Base-by-base conservation (phyloP, 1,140 invertebrate species). In the Diabrotica virgifera region DNA sequence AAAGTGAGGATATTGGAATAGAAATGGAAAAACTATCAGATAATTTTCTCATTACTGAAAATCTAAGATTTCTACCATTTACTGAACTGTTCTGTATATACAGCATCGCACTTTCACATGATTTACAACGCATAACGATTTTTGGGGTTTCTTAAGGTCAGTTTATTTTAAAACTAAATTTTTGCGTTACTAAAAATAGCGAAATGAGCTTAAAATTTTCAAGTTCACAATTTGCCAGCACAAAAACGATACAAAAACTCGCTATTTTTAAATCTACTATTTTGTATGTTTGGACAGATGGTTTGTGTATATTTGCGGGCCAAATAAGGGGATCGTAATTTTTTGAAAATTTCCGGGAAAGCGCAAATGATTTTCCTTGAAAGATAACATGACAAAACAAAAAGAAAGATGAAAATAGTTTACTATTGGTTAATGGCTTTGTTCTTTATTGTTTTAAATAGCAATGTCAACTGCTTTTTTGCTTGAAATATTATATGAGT, bases 91-190 rank as follows among this genome's bases (percentile, higher is more conserved):
- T 4, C 24, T 24, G 24, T 24, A 24, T 24, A 24, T 24, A 24
- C 24, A 24, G 24, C 24, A 24, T 4, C 24, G 24, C 24, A 24
- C 24, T 24, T 24, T 24, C 24, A 4, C 24, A 24, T 24, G 24
- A 24, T 24, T 24, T 24, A 24, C 1, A 24, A 4, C 24, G 24
- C 24, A 24, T 2, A 24, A 24, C 24, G 24, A 24, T 24, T 46
- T 46, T 46, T 46, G 40, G 40, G 40, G 40, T 46, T 46, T 46
- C 40, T 46, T 46, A 46, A 46, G 40, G 40, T 46, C 40, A 24
- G 40, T 46, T 46, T 46, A 46, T 46, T 46, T 46, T 46, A 46
- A 46, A 46, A 10, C 40, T 46, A 46, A 10, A 10, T 46, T 46
- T 46, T 46, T 46, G 8, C 40, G 40, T 46, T 46, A 8, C 40